These are phyloP conservation scores for Hybognathus amarus DNA, from an alignment of 2,797 vertebrate species.

Conservation along the genomic window DNA sequence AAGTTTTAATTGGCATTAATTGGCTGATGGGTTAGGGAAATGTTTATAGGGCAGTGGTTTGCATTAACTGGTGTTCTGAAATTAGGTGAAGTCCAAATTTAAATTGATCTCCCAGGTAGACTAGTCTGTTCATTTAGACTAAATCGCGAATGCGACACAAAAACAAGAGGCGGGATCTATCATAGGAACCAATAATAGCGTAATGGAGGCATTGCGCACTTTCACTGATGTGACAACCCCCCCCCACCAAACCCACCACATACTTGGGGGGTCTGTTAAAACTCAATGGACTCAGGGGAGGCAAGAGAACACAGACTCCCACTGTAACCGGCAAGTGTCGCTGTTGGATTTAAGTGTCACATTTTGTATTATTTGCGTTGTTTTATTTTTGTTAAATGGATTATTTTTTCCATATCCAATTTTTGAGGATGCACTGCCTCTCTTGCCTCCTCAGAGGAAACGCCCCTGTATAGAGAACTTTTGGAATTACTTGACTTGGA, in stretches of 20 bases:
- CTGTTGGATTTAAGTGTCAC: neutral
- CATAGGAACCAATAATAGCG: neutral
- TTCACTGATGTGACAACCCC: neutral
- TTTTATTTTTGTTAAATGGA: neutral
- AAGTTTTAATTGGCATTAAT: neutral
- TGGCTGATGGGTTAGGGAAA: neutral
- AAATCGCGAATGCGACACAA: neutral
- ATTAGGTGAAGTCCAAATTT: too few relatives aligned
- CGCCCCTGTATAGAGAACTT: neutral
- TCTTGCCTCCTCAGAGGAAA: neutral
- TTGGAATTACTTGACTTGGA: conserved; percentile 23
- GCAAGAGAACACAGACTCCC: neutral
- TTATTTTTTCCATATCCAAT: neutral
- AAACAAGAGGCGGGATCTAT: neutral
- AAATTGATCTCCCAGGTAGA: too few relatives aligned
- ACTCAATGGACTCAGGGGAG: neutral
- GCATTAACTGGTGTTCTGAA: too few relatives aligned
- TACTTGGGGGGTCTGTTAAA: neutral
- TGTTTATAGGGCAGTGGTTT: too few relatives aligned
- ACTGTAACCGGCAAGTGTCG: too few relatives aligned
- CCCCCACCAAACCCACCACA: neutral
- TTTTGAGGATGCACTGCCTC: neutral
- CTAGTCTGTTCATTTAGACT: too few relatives aligned
- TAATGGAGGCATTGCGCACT: neutral
- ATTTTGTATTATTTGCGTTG: neutral